Percentiles rank a stretch among this genome's conserved stretches.
phyloP scores from a whole-genome alignment of 2,888 invertebrate species.

The Tachina fera region DNA sequence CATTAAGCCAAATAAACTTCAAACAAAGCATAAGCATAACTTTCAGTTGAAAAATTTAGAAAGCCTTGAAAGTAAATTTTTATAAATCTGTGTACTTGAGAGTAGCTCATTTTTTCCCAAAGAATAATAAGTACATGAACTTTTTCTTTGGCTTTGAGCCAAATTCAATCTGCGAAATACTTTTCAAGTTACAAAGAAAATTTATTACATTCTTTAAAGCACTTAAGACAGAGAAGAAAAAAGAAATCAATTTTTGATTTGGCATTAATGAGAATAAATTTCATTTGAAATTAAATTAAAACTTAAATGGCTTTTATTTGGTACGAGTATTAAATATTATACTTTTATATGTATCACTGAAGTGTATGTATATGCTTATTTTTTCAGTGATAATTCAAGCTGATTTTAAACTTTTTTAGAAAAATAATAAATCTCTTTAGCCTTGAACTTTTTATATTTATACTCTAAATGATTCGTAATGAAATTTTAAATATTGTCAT shows the following conservation, averaged over 20 bases:
- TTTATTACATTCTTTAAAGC: background rate
- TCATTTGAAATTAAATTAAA: too few relatives aligned
- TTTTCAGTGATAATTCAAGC: background rate
- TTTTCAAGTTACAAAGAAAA: background rate
- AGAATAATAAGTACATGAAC: slow-evolving; percentile 2
- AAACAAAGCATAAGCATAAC: slow-evolving; percentile 45
- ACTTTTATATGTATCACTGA: too few relatives aligned
- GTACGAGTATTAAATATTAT: too few relatives aligned
- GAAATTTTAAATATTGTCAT: background rate
- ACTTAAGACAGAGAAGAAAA: too few relatives aligned
- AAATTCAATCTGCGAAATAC: slow-evolving; percentile 12
- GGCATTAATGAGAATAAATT: too few relatives aligned
- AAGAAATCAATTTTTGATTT: too few relatives aligned
- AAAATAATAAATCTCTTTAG: slow-evolving; percentile 32
- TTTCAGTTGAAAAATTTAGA: slow-evolving; percentile 19
- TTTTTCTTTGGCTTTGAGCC: slow-evolving; percentile 3
- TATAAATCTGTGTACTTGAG: slow-evolving; percentile 3
- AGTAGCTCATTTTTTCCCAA: background rate
- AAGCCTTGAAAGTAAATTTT: slow-evolving; percentile 62
- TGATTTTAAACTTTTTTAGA: background rate
- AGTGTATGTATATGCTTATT: too few relatives aligned
- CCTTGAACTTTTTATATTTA: slow-evolving; percentile 77
- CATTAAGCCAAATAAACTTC: slow-evolving; percentile 66
- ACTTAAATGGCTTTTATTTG: too few relatives aligned
- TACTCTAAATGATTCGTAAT: slow-evolving; percentile 20